Percentiles rank a stretch among this genome's conserved stretches.
These are phyloP conservation scores for Cryptomyrus ogoouensis DNA, from an alignment of 2,113 vertebrate species.

Conservation along the genomic window DNA sequence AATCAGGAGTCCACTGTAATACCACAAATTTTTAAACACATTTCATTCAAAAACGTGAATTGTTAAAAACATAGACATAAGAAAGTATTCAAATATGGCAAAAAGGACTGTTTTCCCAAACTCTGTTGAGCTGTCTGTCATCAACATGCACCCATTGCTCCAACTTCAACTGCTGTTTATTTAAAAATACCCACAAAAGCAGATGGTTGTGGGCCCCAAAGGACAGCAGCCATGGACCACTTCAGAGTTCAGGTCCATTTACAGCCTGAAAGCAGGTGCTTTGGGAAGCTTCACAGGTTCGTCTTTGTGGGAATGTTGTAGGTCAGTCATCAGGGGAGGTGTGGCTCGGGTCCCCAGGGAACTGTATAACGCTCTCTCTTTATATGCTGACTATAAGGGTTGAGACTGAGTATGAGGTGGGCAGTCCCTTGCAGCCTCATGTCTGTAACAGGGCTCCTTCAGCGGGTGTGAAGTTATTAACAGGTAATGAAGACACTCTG, in stretches of 20 bases:
- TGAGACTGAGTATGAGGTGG: background rate
- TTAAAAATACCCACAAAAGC: slow-evolving; percentile 4
- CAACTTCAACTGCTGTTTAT: background rate
- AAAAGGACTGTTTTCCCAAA: background rate
- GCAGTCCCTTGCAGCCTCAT: background rate
- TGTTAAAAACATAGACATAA: background rate
- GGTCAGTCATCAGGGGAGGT: background rate
- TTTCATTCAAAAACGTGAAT: background rate
- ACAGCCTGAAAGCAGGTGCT: background rate
- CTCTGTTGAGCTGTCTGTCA: background rate
- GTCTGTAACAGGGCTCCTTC: background rate
- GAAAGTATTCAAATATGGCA: background rate
- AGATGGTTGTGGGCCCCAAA: background rate
- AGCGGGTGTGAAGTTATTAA: background rate
- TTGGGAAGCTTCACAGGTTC: background rate
- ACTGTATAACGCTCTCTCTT: background rate
- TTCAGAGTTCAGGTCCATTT: slow-evolving; percentile 6
- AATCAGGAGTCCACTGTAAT: background rate
- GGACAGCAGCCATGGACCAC: background rate
- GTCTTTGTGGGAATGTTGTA: background rate
- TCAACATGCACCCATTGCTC: background rate
- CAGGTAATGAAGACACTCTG: background rate
- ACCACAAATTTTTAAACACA: background rate
- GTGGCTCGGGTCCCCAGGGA: background rate
- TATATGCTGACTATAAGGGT: background rate